These are phyloP conservation scores for Arrhamphus sclerolepis DNA, from an alignment of 2,797 vertebrate species.

Conservation along the genomic window DNA sequence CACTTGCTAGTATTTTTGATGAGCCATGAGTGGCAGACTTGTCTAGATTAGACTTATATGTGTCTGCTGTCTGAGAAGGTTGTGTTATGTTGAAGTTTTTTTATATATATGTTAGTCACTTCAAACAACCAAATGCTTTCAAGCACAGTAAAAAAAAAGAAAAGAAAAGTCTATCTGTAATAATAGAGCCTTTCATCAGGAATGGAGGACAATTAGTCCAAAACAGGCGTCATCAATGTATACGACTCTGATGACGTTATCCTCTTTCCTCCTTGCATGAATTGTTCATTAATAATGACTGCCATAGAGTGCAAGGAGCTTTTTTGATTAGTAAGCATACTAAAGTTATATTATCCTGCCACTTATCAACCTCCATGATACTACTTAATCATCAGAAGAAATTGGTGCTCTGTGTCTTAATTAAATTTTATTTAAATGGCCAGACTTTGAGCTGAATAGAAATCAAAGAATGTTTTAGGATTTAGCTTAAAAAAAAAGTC, in stretches of 20 bases:
- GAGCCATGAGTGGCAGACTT: too few relatives aligned
- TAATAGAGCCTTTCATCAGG: too few relatives aligned
- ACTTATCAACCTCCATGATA: neutral
- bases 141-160: too few relatives aligned
- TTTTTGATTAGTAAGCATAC: neutral
- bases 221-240: neutral
- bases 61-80: too few relatives aligned
- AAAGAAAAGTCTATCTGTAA: too few relatives aligned
- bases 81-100: too few relatives aligned
- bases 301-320: neutral
- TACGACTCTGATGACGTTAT: neutral
- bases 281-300: neutral
- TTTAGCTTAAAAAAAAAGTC: neutral
- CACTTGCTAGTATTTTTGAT: too few relatives aligned
- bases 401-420: neutral
- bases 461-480: neutral
- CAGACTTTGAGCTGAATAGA: neutral
- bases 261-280: neutral
- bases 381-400: neutral
- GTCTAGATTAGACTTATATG: too few relatives aligned
- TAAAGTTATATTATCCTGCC: neutral
- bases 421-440: neutral
- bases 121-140: too few relatives aligned
- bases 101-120: too few relatives aligned
- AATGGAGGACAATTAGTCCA: too few relatives aligned